phyloP scores from a whole-genome alignment of 2,888 invertebrate genomes.

The Leptinotarsa peninsularis region DNA sequence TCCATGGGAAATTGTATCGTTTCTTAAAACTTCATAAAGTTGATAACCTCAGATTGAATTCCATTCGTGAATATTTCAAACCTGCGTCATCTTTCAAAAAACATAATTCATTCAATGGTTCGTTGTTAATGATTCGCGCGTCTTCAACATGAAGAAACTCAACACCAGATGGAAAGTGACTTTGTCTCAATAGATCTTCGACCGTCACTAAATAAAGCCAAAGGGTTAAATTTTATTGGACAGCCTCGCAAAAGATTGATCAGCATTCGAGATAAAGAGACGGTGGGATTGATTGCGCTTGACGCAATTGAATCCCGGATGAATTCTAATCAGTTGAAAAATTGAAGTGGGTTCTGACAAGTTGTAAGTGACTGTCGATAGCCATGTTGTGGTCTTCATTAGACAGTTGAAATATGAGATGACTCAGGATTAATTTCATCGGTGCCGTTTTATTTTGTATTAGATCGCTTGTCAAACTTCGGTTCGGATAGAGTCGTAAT shows the following conservation, averaged over 20 bases:
- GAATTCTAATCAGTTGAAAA: constrained; percentile 50
- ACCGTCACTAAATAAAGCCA: constrained; percentile 47
- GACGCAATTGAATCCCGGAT: constrained; percentile 52
- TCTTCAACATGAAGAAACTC: constrained; percentile 16
- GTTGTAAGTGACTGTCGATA: constrained; percentile 40
- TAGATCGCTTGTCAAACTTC: neutral
- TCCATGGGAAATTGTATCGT: neutral
- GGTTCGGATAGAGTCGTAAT: neutral
- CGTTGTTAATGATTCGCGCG: constrained; percentile 31
- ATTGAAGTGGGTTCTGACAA: constrained; percentile 54
- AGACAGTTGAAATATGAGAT: constrained; percentile 13
- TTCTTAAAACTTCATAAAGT: neutral
- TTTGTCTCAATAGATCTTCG: constrained; percentile 48
- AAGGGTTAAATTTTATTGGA: constrained; percentile 54
- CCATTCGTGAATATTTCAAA: neutral
- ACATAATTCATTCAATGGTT: constrained; percentile 32
- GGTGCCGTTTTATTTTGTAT: neutral
- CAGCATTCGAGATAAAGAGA: constrained; percentile 46
- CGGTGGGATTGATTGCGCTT: constrained; percentile 53
- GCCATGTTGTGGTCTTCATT: constrained; percentile 16
- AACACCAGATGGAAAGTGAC: constrained; percentile 45
- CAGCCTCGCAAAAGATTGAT: constrained; percentile 51
- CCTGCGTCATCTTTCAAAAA: constrained; percentile 14
- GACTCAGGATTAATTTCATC: constrained; percentile 10
- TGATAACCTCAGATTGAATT: neutral